Conservation (phyloP, 2,888 invertebrate species). For the Melanotus villosus region DNA sequence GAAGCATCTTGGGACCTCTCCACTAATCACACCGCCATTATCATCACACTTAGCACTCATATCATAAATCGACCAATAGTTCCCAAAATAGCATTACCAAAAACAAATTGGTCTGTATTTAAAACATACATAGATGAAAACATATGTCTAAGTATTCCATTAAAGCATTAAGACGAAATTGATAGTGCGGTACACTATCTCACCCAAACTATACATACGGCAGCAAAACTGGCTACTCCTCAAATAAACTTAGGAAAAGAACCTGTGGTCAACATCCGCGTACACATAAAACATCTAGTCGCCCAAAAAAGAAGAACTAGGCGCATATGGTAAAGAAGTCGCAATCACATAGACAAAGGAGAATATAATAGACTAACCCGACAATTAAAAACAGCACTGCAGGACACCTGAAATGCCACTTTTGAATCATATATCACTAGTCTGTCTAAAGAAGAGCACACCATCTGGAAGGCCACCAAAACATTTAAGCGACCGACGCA, state of each 20-base stretch:
- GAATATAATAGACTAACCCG: no score
- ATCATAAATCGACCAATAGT: constrained; percentile 14
- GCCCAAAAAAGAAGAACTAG: constrained; percentile 16
- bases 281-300: no score
- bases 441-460: no score
- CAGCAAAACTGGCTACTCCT: neutral
- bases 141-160: constrained; percentile 3
- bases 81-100: constrained; percentile 7
- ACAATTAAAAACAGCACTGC: no score
- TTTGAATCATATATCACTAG: constrained; percentile 1
- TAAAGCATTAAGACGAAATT: constrained; percentile 1
- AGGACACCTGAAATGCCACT: constrained; percentile 1
- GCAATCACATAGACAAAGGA: constrained; percentile 5
- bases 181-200: no score
- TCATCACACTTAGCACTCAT: constrained; percentile 15
- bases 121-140: constrained; percentile 16
- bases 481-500: no score
- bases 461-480: no score
- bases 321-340: constrained; percentile 14
- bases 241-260: constrained; percentile 8
- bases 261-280: no score
- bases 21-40: constrained; percentile 7
- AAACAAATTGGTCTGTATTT: constrained; percentile 20
- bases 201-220: no score
- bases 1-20: no score